These are phyloP conservation scores for Spodoptera picta DNA, from an alignment of 2,888 invertebrate genomes.

Conservation along the genomic window DNA sequence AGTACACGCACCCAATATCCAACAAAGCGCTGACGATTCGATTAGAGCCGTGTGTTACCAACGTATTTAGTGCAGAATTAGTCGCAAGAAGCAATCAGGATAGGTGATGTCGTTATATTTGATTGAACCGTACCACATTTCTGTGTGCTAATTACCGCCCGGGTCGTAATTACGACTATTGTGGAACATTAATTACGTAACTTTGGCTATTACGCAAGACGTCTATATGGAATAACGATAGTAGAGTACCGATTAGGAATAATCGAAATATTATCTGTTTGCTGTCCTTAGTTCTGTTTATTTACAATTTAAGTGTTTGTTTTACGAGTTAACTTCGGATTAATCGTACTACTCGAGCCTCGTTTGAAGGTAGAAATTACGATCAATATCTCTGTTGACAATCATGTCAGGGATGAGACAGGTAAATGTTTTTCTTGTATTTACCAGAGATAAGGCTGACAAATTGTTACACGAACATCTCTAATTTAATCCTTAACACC, in stretches of 20 bases:
- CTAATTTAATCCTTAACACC: slow-evolving; percentile 1
- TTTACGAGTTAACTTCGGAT: slow-evolving; percentile 37
- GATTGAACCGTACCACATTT: slow-evolving; percentile 54
- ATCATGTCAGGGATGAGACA: neutral
- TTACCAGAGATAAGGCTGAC: neutral
- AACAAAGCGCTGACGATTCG: slow-evolving; percentile 20
- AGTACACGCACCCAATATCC: slow-evolving; percentile 9
- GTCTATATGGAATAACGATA: slow-evolving; percentile 32
- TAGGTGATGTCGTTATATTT: slow-evolving; percentile 51
- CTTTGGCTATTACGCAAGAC: slow-evolving; percentile 43
- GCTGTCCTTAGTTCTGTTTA: slow-evolving; percentile 33
- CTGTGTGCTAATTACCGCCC: slow-evolving; percentile 55
- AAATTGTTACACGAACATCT: slow-evolving; percentile 2
- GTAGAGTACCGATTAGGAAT: slow-evolving; percentile 43
- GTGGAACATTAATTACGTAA: slow-evolving; percentile 44
- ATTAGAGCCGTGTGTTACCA: slow-evolving; percentile 10
- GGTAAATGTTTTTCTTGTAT: neutral
- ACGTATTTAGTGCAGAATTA: slow-evolving; percentile 32
- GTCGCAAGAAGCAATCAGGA: slow-evolving; percentile 39
- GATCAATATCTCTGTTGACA: slow-evolving; percentile 12
- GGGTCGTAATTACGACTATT: slow-evolving; percentile 43
- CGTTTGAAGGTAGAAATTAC: slow-evolving; percentile 7
- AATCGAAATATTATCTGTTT: slow-evolving; percentile 40
- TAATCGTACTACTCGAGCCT: slow-evolving; percentile 19
- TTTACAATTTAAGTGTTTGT: slow-evolving; percentile 33